Evolutionary conservation across 1,140 invertebrate genomes (phyloP), one percentile per base, ranked within the genome.

Genomic region (Drosophila rufa): DNA sequence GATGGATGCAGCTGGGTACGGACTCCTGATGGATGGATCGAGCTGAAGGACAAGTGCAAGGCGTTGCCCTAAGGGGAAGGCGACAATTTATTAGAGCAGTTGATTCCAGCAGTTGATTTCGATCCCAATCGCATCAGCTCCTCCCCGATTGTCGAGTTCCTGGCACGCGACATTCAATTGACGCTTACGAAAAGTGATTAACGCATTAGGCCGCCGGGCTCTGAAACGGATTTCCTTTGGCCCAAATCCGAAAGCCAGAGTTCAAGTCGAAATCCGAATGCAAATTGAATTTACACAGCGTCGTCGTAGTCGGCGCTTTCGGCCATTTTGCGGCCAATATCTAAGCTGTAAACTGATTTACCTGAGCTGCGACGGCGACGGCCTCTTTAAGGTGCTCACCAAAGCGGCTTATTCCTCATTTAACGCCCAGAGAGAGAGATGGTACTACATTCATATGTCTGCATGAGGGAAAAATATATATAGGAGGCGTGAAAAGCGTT

Each of bases 131-230:
- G 33, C 51, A 55, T 70, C 61, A 70, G 76, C 51, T 69, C 47
- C 65, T 47, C 42, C 67, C 33, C 79, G 83, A 87, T 89, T 80
- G 84, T 66, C 50, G 47, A 84, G 77, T 89, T 87, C 84, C 84
- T 90, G 85, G 45, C 84, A 89, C 84, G 84, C 81, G 84, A 45
- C 84, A 81, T 73, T 89, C 84, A 89, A 89, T 89, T 89, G 85
- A 81, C 85, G 84, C 84, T 75, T 78, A 64, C 64, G 77, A 89
- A 89, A 90, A 89, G 84, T 89, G 84, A 89, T 89, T 89, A 89
- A 89, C 85, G 84, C 81, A 84, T 89, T 84, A 80, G 70, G 68
- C 70, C 45, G 55, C 45, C 22, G 46, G 46, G n/a, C 45, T 15
- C 45, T 43, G 64, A n/a, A 40, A 22, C 30, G 38, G 56, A 48